Evolutionary conservation across 2,888 invertebrate genomes (phyloP).

Genomic region (Phlogophora meticulosa): DNA sequence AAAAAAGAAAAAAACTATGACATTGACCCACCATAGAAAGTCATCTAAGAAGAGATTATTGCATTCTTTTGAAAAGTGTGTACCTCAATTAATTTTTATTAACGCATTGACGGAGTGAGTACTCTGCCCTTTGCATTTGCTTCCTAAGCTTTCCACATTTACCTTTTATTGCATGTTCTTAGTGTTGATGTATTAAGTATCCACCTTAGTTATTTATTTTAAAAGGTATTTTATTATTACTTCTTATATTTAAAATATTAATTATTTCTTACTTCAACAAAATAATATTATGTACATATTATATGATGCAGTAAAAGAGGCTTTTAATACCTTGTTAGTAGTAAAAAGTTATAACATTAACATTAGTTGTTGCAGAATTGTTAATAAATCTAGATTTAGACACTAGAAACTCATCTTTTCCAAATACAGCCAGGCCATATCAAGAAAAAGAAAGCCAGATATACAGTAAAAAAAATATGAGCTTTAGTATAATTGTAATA

Average conservation of each 20-base stretch:
- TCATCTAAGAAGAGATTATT: slow-evolving; percentile 78
- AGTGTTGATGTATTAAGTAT: slow-evolving; percentile 7
- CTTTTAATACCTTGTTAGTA: not conserved
- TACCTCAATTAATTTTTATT: slow-evolving; percentile 64
- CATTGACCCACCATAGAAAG: slow-evolving; percentile 90
- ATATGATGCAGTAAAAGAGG: no score
- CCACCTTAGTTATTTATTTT: not conserved
- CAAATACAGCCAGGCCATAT: slow-evolving; percentile 30
- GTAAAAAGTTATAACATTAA: not conserved
- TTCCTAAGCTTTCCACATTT: slow-evolving; percentile 17
- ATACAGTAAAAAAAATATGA: no score
- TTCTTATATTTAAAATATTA: not conserved
- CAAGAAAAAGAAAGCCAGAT: not conserved
- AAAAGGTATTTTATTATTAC: not conserved
- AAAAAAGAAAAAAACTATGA: slow-evolving; percentile 90
- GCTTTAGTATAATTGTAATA: no score
- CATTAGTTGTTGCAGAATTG: not conserved
- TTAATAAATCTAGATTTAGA: slow-evolving; percentile 10
- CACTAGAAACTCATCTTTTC: slow-evolving; percentile 20
- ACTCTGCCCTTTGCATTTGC: slow-evolving; percentile 55
- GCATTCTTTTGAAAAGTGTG: slow-evolving; percentile 69
- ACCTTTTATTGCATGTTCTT: not conserved
- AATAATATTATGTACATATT: slow-evolving; percentile 11
- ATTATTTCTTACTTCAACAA: not conserved
- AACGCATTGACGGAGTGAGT: slow-evolving; percentile 73